phyloP scores from a whole-genome alignment of 1,140 invertebrate species.

The Mizuhopecten yessoensis region DNA sequence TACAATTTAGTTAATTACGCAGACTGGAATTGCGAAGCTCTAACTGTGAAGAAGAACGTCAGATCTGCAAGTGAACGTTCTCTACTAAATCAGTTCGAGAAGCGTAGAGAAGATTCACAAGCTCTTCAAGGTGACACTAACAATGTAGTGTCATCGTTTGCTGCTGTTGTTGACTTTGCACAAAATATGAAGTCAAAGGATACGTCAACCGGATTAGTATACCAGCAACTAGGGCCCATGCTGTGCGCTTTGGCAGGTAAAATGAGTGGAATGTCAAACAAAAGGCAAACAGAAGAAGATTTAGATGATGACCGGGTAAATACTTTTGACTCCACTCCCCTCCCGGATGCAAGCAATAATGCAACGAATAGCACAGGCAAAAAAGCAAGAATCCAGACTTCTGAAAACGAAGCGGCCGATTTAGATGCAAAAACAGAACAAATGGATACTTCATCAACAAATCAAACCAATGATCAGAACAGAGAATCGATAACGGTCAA shows the following conservation, averaged over 20 bases:
- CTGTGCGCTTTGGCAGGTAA: background rate
- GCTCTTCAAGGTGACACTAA: background rate
- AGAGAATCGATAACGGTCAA: too few species aligned
- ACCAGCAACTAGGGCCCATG: background rate
- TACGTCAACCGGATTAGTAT: background rate
- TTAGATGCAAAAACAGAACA: background rate
- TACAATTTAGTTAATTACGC: slow-evolving; percentile 36
- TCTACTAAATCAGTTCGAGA: background rate
- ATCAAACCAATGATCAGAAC: too few species aligned
- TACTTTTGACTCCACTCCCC: background rate
- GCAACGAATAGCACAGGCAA: background rate
- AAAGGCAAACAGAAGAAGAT: background rate
- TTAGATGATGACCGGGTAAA: background rate
- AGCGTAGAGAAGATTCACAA: background rate
- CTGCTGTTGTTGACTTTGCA: background rate
- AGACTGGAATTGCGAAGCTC: background rate
- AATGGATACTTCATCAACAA: background rate
- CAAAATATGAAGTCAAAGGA: background rate
- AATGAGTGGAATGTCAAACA: background rate
- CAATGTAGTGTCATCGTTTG: background rate
- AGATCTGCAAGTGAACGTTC: background rate
- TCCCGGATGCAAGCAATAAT: background rate
- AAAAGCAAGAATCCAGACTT: background rate
- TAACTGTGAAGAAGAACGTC: background rate
- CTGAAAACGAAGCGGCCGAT: background rate